Evolutionary conservation across 1,140 invertebrate genomes (phyloP).

Genomic region (Telenomus remus): DNA sequence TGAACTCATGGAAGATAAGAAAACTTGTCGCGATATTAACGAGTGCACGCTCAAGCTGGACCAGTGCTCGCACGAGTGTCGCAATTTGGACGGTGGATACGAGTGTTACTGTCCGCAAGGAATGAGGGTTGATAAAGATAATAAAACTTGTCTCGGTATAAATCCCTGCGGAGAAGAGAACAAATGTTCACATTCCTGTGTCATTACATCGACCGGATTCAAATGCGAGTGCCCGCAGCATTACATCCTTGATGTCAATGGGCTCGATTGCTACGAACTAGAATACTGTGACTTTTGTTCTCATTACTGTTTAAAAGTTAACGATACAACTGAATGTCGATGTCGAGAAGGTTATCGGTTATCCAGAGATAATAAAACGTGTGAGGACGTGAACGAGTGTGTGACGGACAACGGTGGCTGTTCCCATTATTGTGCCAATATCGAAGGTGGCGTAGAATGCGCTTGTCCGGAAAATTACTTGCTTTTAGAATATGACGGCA

Average conservation of each 20-base stretch:
- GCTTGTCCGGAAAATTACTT: slow-evolving; percentile 74
- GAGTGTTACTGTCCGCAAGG: slow-evolving; percentile 77
- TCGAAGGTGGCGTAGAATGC: slow-evolving; percentile 76
- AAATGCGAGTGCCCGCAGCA: slow-evolving; percentile 68
- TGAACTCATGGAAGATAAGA: slow-evolving; percentile 64
- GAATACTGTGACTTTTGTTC: slow-evolving; percentile 80
- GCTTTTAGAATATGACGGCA: slow-evolving; percentile 72
- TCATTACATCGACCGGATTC: slow-evolving; percentile 68
- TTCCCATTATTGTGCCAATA: slow-evolving; percentile 77
- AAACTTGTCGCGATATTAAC: slow-evolving; percentile 74
- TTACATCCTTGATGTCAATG: slow-evolving; percentile 58
- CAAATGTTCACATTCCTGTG: slow-evolving; percentile 74
- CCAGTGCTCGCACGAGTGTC: slow-evolving; percentile 78
- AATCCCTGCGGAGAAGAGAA: slow-evolving; percentile 68
- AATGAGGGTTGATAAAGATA: slow-evolving; percentile 71
- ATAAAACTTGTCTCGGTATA: slow-evolving; percentile 75
- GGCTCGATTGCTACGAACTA: slow-evolving; percentile 77
- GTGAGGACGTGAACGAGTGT: slow-evolving; percentile 80
- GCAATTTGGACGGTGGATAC: slow-evolving; percentile 80
- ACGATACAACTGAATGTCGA: slow-evolving; percentile 79
- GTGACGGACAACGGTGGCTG: slow-evolving; percentile 74
- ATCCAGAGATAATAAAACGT: slow-evolving; percentile 70
- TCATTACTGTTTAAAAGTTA: slow-evolving; percentile 79
- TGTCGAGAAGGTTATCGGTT: slow-evolving; percentile 79
- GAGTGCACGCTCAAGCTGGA: slow-evolving; percentile 67